A percentile compares a stretch with the other conserved stretches of the same genome.
Conservation (phyloP, 2,113 vertebrate genomes). For the Suncus etruscus region DNA sequence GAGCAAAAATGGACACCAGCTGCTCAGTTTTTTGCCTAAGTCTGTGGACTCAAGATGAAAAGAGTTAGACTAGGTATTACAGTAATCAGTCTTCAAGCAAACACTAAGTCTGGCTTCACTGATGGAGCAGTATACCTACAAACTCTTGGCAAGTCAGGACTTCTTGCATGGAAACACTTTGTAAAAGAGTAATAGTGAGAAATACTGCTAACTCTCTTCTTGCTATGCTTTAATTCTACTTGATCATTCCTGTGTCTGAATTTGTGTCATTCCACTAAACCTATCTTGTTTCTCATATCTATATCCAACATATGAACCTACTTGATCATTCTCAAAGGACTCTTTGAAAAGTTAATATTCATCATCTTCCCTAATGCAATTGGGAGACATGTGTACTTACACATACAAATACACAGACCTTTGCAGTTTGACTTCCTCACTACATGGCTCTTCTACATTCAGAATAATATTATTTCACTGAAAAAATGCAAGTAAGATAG, state of each 20-base stretch:
- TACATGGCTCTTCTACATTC: background rate
- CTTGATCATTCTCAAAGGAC: background rate
- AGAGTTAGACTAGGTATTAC: constrained; percentile 23
- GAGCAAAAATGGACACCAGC: constrained; percentile 39
- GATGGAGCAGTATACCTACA: too few species aligned
- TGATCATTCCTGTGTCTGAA: constrained; percentile 16
- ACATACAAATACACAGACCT: background rate
- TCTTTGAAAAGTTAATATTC: constrained; percentile 21
- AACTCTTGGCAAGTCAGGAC: background rate
- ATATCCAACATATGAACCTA: background rate
- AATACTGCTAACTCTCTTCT: background rate
- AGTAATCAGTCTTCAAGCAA: constrained; percentile 26
- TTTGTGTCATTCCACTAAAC: background rate
- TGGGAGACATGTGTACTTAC: background rate
- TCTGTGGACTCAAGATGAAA: constrained; percentile 6
- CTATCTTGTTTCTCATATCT: background rate
- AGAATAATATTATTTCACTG: background rate
- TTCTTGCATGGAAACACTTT: background rate
- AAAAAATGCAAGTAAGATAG: background rate
- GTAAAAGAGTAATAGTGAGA: background rate
- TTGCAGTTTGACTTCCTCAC: background rate
- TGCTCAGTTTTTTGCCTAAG: constrained; percentile 8
- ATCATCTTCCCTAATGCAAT: background rate
- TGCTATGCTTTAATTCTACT: background rate
- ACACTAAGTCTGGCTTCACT: background rate